Conservation (phyloP, 2,113 vertebrate genomes). For the Acinonyx jubatus region DNA sequence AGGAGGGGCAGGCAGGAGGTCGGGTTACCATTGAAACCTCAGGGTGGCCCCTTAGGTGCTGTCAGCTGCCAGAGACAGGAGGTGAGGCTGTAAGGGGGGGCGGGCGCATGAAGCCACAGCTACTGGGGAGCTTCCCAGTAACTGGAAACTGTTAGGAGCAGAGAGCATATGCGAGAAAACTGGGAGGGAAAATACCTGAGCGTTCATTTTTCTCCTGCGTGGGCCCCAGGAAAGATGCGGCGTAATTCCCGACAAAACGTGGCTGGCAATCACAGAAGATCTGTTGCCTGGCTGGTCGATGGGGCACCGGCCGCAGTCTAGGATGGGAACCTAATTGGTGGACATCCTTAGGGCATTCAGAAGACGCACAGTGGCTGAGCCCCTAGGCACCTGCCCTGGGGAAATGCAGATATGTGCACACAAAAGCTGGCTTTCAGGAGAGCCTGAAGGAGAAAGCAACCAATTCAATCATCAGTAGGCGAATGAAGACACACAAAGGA, state of each 20-base stretch:
- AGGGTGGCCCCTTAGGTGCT: slow-evolving; percentile 47
- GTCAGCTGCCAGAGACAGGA: neutral
- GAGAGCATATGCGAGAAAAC: accelerated
- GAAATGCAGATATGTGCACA: accelerated
- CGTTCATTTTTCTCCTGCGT: neutral
- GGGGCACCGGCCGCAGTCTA: too few species aligned
- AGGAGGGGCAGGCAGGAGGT: neutral
- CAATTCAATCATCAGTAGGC: accelerated
- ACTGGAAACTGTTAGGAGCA: neutral
- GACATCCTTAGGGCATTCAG: accelerated
- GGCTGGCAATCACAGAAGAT: accelerated
- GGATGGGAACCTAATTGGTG: neutral
- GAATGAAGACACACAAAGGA: too few species aligned
- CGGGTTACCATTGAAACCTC: accelerated
- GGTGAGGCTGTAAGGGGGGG: accelerated
- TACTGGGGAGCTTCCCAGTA: neutral
- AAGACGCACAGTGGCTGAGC: too few species aligned
- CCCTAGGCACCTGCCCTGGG: accelerated
- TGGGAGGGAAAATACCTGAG: neutral
- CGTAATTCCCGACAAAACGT: accelerated
- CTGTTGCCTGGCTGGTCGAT: accelerated
- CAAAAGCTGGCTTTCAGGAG: accelerated
- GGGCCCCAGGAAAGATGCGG: neutral
- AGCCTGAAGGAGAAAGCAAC: neutral
- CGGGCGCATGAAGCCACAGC: neutral